Evolutionary conservation across 2,113 vertebrate genomes (phyloP).

Genomic region (Gorsachius goisagi): DNA sequence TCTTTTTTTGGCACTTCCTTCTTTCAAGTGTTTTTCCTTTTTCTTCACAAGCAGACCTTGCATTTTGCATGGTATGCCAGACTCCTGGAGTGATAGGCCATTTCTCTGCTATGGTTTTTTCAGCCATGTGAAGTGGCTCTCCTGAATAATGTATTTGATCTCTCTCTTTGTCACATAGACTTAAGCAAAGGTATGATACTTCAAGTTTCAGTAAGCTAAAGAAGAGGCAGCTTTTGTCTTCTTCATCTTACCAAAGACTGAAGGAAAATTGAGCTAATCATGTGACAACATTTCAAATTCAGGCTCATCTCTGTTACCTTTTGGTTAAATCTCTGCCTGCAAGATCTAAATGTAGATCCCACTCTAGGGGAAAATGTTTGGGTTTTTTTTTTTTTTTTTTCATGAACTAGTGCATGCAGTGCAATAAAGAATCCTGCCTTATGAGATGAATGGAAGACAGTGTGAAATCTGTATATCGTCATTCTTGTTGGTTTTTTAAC

Average conservation of each 20-base stretch:
- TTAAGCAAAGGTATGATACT: neutral
- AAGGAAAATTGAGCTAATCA: neutral
- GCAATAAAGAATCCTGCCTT: neutral
- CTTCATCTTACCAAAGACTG: neutral
- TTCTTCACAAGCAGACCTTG: neutral
- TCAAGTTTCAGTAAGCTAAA: neutral
- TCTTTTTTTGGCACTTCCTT: neutral
- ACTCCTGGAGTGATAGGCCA: neutral
- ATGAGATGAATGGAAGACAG: neutral
- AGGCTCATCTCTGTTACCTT: neutral
- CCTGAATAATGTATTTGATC: neutral
- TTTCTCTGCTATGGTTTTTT: neutral
- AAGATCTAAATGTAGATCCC: neutral
- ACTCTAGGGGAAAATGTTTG: neutral
- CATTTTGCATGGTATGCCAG: neutral
- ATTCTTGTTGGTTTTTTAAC: neutral
- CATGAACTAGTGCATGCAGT: neutral
- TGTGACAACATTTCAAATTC: neutral
- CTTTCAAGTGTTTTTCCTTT: neutral
- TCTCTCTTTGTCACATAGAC: neutral
- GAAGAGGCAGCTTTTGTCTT: neutral
- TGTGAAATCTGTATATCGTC: neutral
- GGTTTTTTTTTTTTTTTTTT: neutral
- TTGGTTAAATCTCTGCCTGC: neutral
- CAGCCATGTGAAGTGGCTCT: neutral